Evolutionary conservation across 2,113 vertebrate genomes (phyloP).

Genomic region (Choloepus hoffmanni): DNA sequence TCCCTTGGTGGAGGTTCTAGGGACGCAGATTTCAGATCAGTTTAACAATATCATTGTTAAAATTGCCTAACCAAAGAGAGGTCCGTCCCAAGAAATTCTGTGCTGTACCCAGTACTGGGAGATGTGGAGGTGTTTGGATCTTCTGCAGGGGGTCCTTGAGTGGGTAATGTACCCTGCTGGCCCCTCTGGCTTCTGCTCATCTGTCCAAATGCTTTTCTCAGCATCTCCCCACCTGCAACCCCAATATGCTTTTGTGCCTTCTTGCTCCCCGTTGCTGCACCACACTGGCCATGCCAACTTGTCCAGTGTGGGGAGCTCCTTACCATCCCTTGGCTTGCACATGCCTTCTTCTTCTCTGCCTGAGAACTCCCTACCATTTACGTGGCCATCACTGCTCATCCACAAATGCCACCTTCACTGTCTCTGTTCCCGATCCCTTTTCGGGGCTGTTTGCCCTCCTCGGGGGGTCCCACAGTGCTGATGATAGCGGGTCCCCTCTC

Average conservation of each 20-base stretch:
- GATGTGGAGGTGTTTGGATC: background rate
- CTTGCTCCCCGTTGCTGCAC: no score
- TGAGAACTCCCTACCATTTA: background rate
- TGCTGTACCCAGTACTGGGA: background rate
- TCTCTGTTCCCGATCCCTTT: no score
- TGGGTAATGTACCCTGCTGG: background rate
- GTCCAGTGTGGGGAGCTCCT: no score
- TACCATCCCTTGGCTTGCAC: background rate
- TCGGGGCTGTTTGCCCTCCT: background rate
- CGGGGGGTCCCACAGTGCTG: no score
- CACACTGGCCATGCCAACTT: no score
- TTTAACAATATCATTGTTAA: background rate
- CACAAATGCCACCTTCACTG: background rate
- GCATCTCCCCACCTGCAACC: background rate
- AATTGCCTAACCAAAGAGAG: background rate
- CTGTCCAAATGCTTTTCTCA: background rate
- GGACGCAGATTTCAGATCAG: background rate
- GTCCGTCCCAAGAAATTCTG: background rate
- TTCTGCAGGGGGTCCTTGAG: accelerated
- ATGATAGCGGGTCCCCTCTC: background rate
- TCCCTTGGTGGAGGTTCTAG: background rate
- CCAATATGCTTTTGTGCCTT: accelerated
- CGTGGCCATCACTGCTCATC: background rate
- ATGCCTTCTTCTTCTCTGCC: background rate
- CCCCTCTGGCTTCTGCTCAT: background rate